Evolutionary conservation across 2,888 invertebrate genomes (phyloP).

Genomic region (Andricus curvator): DNA sequence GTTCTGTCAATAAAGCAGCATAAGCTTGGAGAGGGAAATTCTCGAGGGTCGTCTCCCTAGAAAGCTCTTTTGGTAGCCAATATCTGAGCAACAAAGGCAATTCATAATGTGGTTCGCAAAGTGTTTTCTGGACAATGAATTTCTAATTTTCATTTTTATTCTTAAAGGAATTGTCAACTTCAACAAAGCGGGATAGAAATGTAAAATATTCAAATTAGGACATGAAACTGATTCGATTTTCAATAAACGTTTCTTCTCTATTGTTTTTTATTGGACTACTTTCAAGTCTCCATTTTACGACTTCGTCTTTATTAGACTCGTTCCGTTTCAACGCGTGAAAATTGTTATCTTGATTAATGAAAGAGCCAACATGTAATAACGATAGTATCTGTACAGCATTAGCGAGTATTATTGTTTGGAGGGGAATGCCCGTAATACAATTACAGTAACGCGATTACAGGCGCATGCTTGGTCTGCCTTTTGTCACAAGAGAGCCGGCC

Average conservation of each 20-base stretch:
- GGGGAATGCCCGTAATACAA: conserved; percentile 59
- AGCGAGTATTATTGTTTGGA: conserved; percentile 54
- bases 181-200: too few species aligned
- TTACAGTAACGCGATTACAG: conserved; percentile 67
- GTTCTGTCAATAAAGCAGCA: conserved; percentile 45
- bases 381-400: conserved; percentile 53
- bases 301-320: background rate
- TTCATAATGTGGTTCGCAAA: conserved; percentile 12
- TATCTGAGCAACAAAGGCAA: conserved; percentile 37
- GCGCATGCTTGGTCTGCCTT: conserved; percentile 60
- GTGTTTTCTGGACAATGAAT: background rate
- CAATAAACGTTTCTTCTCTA: background rate
- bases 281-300: background rate
- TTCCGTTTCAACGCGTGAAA: background rate
- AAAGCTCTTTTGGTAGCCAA: conserved; percentile 27
- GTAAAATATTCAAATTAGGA: background rate
- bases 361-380: conserved; percentile 48
- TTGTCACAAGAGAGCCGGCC: conserved; percentile 54
- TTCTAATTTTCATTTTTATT: background rate
- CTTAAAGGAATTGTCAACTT: background rate
- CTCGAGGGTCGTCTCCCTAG: conserved; percentile 39
- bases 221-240: background rate
- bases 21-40: conserved; percentile 41
- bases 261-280: background rate
- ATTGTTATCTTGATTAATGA: conserved; percentile 14